Base-by-base conservation (phyloP, 2,113 vertebrate species). In the Pseudopipra pipra region DNA sequence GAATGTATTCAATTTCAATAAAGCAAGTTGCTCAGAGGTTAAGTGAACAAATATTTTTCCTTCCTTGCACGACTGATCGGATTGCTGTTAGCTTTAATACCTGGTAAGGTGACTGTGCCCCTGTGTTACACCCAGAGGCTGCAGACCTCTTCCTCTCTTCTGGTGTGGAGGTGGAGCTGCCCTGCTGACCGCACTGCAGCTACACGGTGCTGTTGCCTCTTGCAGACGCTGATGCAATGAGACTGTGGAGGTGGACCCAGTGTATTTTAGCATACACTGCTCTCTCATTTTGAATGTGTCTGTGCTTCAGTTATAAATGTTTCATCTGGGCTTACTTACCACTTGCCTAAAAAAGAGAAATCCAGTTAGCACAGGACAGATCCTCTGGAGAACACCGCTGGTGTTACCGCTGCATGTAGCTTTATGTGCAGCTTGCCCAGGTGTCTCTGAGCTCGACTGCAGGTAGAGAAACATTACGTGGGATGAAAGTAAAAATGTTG, bases 391-490 rank as follows among this genome's bases (percentile, higher is more conserved):
- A 33, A 46, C 11, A 31, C 9, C 5, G 8, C 6, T 61, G 12
- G 27, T 37, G 37, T 37, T 10, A 37, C 37, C 37, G 37, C 37
- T 37, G 37, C 37, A 37, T 37, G 10, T 9, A 37, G 37, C 7
- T 54, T 67, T 71, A 20, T 33, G 15, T 33, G 23, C 5, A 21
- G 7, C 18, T 79, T 67, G 4, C 18, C 39, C 3, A 5, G 16
- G 12, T 49, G 24, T 31, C 7, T 74, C 41, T 59, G 2, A 28
- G 22, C 31, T 47, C 80, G 17, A 19, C 6, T 43, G 37, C 12
- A 70, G n/a, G 11, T 1, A 85, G 31, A 14, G 9, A 54, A 70
- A 54, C 0, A 8, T 75, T n/a, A 30, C 2, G 14, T 0, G 0
- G 11, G 15, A 18, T 31, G 37, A 51, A 74, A 72, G n/a, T 8